Evolutionary conservation across 2,113 vertebrate species (phyloP), one percentile per base, ranked within the genome.

Genomic region (Microcebus murinus): DNA sequence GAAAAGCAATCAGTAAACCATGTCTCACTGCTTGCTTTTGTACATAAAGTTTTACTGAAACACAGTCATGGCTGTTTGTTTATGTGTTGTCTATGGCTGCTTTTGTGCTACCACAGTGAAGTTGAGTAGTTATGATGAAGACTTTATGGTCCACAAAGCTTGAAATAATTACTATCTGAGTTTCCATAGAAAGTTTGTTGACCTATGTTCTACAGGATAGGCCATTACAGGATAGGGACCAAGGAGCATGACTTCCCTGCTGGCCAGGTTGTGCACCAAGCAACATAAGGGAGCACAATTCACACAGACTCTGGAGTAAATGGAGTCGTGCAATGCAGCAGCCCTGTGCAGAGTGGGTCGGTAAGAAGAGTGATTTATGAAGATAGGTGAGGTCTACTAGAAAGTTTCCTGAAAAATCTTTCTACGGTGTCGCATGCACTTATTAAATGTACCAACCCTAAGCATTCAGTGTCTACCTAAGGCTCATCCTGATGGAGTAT

Each of bases 21-120:
- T 1, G 6, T 18, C 31, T n/a, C 36, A 8, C 18, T 1, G 2
- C 11, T 70, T 34, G 18, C 12, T 55, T 80, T 25, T 61, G 13
- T 76, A 18, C 65, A 50, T 12, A 7, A n/a, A 18, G 29, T 39
- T 27, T 63, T 14, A 14, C 2, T 50, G 42, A 29, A 15, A 39
- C 31, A 4, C 4, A 65, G 80, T 21, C 23, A 21, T 14, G 34
- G 4, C 42, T n/a, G 15, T 0, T 31, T 17, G 12, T 23, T 34
- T n/a, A 6, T 3, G 1, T 13, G 6, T 4, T 52, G 4, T 11
- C 31, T 4, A 0, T 7, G 2, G 5, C 3, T 63, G 8, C 8
- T 76, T n/a, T 39, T 67, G 13, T 21, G 45, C 27, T 6, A 6
- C 14, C 1, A 8, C 3, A 39, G 13, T 17, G 17, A 84, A 48